Evolutionary conservation across 2,113 vertebrate genomes (phyloP), one percentile per base, ranked within the genome.

Genomic region (Engystomops pustulosus): DNA sequence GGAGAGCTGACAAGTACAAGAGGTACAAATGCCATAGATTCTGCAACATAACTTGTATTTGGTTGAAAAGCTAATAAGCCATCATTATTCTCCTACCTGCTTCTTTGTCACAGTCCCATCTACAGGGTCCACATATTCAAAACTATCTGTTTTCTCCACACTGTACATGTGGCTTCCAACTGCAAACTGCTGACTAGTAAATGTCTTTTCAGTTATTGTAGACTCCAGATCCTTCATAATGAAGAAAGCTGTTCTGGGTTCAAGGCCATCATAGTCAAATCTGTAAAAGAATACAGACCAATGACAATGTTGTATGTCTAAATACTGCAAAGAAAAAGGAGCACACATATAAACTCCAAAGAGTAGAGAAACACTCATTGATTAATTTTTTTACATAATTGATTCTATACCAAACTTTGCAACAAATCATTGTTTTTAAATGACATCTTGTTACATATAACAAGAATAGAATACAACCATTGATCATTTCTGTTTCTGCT

Each of bases 191-290:
- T 99, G 98, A 89, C 90, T 96, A 51, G 90, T 91, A 91, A 99
- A 99, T 0, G 96, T 94, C 89, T 99, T 99, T 90, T 97, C 97
- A 55, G 92, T 94, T 88, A 98, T 94, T 81, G 97, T 91, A 65
- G 91, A 91, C 87, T 99, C 97, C 90, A 99, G 90, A 84, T 99
- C 98, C 90, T 94, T 95, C 96, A 99, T 97, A 90, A 99, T 93
- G 90, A 96, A 97, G 89, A 95, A 97, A 0, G 97, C 96, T 8
- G 92, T 91, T 85, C 95, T 95, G 62, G 96, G 95, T 67, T 99
- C 98, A 88, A 99, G 90, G 1, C 92, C 97, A 89, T 99, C 98
- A 4, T 99, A 99, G 91, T 99, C 98, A 94, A 99, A 99, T 91
- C 98, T 99, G 89, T 77, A 11, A 76, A 0, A 41, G 2, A 67